Conservation (phyloP, 2,888 invertebrate genomes). For the Saturnia pavonia region DNA sequence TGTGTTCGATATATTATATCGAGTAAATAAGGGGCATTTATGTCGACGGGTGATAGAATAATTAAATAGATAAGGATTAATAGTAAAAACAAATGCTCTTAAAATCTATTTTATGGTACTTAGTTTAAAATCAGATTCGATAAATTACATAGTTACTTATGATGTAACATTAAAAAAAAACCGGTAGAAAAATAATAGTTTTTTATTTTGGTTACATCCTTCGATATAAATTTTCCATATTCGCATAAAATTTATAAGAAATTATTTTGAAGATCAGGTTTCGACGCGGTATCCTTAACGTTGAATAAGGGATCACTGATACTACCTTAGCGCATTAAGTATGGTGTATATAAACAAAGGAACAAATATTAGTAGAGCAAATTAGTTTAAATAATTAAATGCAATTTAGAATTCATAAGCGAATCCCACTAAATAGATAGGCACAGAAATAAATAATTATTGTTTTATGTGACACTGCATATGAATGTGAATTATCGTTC, state of each 20-base stretch:
- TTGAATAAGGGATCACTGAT: conserved; percentile 70
- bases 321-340: conserved; percentile 54
- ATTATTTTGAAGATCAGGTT: conserved; percentile 11
- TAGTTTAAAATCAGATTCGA: too few relatives aligned
- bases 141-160: too few relatives aligned
- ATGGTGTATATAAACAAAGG: conserved; percentile 65
- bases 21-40: background rate
- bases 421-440: too few relatives aligned
- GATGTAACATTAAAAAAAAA: too few relatives aligned
- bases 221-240: conserved; percentile 1
- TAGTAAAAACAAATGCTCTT: background rate
- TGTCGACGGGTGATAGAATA: background rate
- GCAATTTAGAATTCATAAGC: conserved; percentile 20
- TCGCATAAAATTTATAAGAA: background rate
- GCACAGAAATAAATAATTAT: too few relatives aligned
- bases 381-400: conserved; percentile 36
- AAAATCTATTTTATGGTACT: too few relatives aligned
- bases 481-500: too few relatives aligned
- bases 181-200: too few relatives aligned
- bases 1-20: background rate
- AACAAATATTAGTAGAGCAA: conserved; percentile 62
- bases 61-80: background rate
- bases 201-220: background rate
- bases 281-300: conserved; percentile 47
- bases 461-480: too few relatives aligned